phyloP scores from a whole-genome alignment of 2,113 vertebrate genomes.

The Stercorarius parasiticus region DNA sequence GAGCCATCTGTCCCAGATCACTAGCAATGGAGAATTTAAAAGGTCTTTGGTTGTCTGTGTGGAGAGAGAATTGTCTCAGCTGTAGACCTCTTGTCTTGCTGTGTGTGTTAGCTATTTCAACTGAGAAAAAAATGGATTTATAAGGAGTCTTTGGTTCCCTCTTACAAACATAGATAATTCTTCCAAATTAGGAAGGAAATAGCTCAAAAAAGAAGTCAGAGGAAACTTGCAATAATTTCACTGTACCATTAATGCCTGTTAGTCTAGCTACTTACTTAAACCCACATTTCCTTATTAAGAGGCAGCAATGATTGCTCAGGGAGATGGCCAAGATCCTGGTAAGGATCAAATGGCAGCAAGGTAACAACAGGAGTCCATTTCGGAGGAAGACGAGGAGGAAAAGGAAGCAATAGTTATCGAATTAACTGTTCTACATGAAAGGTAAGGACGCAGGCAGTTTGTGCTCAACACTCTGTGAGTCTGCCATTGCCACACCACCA shows the following conservation, averaged over 20 bases:
- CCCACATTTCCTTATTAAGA: neutral
- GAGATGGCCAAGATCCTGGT: neutral
- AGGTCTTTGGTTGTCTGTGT: neutral
- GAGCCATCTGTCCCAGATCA: neutral
- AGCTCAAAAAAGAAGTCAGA: neutral
- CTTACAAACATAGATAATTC: neutral
- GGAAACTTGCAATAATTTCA: neutral
- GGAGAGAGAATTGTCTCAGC: neutral
- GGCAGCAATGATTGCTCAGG: neutral
- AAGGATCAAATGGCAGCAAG: neutral
- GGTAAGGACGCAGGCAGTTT: neutral
- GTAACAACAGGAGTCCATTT: neutral
- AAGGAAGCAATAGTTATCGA: neutral
- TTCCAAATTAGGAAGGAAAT: conserved; percentile 1
- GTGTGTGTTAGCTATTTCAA: neutral
- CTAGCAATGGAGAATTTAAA: neutral
- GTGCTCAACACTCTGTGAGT: fast-evolving
- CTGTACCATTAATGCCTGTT: neutral
- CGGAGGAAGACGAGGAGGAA: neutral
- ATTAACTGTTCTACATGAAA: neutral
- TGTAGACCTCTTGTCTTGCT: neutral
- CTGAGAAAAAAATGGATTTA: neutral
- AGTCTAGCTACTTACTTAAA: neutral
- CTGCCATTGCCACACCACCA: neutral
- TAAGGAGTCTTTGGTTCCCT: neutral